These are phyloP conservation scores for Papilio xuthus DNA, from an alignment of 1,140 invertebrate species.

Conservation along the genomic window DNA sequence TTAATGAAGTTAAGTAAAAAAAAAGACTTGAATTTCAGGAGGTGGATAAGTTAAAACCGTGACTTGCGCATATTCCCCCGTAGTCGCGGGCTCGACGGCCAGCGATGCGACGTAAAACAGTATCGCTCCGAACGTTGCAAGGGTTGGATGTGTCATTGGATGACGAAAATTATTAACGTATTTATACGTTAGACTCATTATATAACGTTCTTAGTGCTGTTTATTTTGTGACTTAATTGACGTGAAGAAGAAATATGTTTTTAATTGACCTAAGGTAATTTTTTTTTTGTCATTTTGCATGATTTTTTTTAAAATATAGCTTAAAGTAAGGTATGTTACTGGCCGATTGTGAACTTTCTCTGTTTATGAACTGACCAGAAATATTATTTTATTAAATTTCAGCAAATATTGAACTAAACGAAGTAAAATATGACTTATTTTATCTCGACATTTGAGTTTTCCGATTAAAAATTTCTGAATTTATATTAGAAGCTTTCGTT, in stretches of 20 bases:
- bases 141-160: conserved; percentile 51
- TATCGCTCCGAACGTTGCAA: conserved; percentile 49
- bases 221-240: conserved; percentile 64
- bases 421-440: not conserved
- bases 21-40: conserved; percentile 56
- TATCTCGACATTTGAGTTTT: not conserved
- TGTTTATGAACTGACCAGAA: not conserved
- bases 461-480: not conserved
- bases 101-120: conserved; percentile 61
- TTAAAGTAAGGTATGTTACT: conserved; percentile 31
- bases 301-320: conserved; percentile 38
- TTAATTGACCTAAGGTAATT: conserved; percentile 39
- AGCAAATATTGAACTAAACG: not conserved
- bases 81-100: conserved; percentile 53
- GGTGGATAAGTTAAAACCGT: conserved; percentile 72
- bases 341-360: not conserved
- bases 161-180: conserved; percentile 51
- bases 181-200: conserved; percentile 62
- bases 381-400: not conserved
- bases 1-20: conserved; percentile 32
- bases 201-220: conserved; percentile 68
- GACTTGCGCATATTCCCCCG: conserved; percentile 78
- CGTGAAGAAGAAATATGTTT: conserved; percentile 40
- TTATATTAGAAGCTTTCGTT: not conserved
- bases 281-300: conserved; percentile 18